Evolutionary conservation across 2,797 vertebrate genomes (phyloP).

Genomic region (Chloroceryle amazona): DNA sequence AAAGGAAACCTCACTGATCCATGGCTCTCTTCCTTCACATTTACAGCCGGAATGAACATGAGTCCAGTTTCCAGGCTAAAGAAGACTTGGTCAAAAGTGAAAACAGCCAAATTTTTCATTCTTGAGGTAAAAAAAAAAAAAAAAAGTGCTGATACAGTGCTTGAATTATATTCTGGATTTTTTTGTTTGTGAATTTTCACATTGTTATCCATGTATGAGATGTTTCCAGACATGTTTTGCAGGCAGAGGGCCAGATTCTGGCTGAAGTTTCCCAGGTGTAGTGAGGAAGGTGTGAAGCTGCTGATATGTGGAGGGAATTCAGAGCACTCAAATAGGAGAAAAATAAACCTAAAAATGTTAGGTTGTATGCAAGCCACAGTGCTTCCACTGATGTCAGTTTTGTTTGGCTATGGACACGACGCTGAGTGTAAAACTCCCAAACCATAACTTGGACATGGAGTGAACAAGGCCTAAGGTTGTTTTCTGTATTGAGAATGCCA

Average conservation of each 20-base stretch:
- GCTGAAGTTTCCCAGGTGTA: neutral
- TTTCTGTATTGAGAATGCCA: neutral
- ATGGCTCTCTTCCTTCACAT: neutral
- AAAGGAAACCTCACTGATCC: neutral
- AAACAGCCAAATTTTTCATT: constrained; percentile 96
- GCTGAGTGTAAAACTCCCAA: neutral
- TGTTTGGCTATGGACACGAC: neutral
- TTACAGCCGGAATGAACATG: constrained; percentile 96
- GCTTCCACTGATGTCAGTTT: neutral
- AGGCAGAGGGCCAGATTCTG: neutral
- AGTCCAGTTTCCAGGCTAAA: constrained; percentile 93
- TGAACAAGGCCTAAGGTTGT: neutral
- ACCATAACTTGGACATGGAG: fast-evolving
- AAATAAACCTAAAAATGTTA: neutral
- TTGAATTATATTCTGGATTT: neutral
- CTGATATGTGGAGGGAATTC: neutral
- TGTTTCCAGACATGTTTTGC: neutral
- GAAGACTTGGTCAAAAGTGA: constrained; percentile 97
- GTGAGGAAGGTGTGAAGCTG: neutral
- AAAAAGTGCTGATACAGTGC: neutral
- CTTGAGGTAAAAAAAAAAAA: constrained; percentile 86
- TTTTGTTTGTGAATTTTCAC: neutral
- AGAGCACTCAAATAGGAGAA: neutral
- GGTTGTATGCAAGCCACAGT: neutral
- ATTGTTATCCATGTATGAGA: neutral